Evolutionary conservation across 2,888 invertebrate genomes (phyloP), one percentile per base, ranked within the genome.

Genomic region (Drosophila vallismaia): DNA sequence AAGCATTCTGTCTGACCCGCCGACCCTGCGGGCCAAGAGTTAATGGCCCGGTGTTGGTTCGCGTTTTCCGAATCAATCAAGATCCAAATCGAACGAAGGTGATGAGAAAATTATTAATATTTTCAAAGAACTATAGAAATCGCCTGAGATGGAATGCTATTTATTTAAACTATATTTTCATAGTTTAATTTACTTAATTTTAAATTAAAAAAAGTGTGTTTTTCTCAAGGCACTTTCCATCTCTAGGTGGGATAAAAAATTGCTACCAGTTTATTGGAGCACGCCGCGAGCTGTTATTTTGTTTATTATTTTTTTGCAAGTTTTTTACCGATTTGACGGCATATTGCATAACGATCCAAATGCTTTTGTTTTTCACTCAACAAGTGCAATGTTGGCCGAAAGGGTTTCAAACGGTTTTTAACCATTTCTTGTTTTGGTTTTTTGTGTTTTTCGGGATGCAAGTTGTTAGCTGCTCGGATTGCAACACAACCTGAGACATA

Each of bases 321-420:
- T n/a, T 58, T 70, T 59, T 42, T 52, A 50, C 54, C 60, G 48
- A 66, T 55, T 58, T 38, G 46, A 44, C n/a, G 46, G 68, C 74
- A 74, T 84, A 74, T 81, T 81, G 78, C 81, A 80, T 84, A 82
- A 84, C 70, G 51, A 55, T 57, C 66, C 66, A 68, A 58, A 67
- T 52, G 14, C 42, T 24, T 24, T 49, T 33, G 5, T 49, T 49
- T 49, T 33, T 9, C 29, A 24, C 24, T 9, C 19, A 42, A 50
- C 62, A 44, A 60, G 56, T 62, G 60, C 57, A 62, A 14, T 29
- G 14, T 12, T 1, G 14, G 14, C 9, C 26, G 28, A 2, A 58
- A 44, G 44, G 58, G 36, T 14, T 45, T 36, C 12, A 12, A 4
- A 12, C 51, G 51, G 24, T 24, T 44, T 14, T 10, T 24, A 10